These are phyloP conservation scores for Leguminivora glycinivorella DNA, from an alignment of 1,140 invertebrate genomes.

Conservation along the genomic window DNA sequence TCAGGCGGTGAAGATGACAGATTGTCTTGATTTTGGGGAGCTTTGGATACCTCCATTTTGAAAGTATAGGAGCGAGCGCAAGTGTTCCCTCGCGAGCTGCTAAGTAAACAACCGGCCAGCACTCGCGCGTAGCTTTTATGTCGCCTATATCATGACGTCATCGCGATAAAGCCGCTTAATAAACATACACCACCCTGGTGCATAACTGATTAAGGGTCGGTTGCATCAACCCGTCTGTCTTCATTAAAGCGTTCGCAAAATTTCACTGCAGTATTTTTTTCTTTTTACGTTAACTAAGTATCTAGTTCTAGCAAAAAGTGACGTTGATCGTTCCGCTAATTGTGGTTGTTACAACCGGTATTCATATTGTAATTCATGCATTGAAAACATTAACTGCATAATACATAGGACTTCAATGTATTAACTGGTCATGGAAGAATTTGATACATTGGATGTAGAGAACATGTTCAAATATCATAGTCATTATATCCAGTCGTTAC, in stretches of 20 bases:
- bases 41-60: neutral
- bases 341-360: neutral
- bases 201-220: neutral
- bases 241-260: too few relatives aligned
- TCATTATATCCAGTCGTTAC: neutral
- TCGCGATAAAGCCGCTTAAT: neutral
- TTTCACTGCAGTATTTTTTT: too few relatives aligned
- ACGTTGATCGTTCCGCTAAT: neutral
- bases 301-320: too few relatives aligned
- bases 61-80: neutral
- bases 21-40: constrained; percentile 32
- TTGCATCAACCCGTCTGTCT: too few relatives aligned
- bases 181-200: neutral
- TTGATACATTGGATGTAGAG: neutral
- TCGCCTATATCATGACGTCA: constrained; percentile 31
- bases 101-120: constrained; percentile 33
- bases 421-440: neutral
- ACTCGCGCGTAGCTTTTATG: constrained; percentile 39
- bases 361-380: neutral
- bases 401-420: neutral
- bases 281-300: too few relatives aligned
- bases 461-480: neutral
- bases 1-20: constrained; percentile 49
- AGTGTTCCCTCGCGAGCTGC: neutral
- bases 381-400: neutral